These are phyloP conservation scores for Scolopax rusticola DNA, from an alignment of 2,797 vertebrate species.

Conservation along the genomic window DNA sequence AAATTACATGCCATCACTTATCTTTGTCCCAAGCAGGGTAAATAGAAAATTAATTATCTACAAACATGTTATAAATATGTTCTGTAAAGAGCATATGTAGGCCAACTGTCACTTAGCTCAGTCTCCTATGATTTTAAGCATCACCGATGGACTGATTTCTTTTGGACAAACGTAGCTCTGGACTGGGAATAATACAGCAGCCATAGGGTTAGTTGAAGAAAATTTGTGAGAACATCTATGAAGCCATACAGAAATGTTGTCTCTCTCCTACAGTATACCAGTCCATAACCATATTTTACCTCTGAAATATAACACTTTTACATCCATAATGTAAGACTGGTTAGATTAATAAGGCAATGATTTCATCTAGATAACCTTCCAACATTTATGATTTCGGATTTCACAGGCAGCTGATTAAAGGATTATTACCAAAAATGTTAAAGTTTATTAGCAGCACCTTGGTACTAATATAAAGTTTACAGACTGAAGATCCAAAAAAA, in stretches of 20 bases:
- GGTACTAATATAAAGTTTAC: not conserved
- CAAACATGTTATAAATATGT: not conserved
- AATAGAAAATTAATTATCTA: not conserved
- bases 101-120: not conserved
- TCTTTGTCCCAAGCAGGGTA: not conserved
- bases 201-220: not conserved
- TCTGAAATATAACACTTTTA: not conserved
- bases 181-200: not conserved
- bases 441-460: not conserved
- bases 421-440: not conserved
- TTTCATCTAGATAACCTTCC: not conserved
- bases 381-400: not conserved
- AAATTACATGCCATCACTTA: not conserved
- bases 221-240: not conserved
- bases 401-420: not conserved
- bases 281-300: not conserved
- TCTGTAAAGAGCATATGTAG: not conserved
- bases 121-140: not conserved
- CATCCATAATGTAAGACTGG: not conserved
- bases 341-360: not conserved
- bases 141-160: not conserved
- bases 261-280: not conserved
- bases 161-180: not conserved
- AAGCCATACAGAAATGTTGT: not conserved
- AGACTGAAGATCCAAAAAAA: not conserved